Conservation (phyloP, 2,888 invertebrate species). For the Tillus elongatus region DNA sequence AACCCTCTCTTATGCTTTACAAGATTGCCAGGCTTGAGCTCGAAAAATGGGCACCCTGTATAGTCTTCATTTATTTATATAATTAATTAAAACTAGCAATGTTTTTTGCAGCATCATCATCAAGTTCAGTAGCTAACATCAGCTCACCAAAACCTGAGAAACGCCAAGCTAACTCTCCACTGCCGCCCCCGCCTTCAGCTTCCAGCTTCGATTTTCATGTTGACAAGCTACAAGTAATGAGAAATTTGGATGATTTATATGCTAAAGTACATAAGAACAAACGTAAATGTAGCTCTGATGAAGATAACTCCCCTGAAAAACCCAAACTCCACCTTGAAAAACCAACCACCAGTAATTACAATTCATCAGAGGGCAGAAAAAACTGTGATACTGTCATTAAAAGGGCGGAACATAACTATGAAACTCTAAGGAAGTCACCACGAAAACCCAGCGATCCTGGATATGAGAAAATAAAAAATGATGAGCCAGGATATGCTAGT, state of each 20-base stretch:
- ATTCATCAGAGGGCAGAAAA: background rate
- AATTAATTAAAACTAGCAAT: too few species aligned
- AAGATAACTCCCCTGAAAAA: slow-evolving; percentile 18
- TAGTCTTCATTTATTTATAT: too few species aligned
- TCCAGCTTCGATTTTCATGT: slow-evolving; percentile 38
- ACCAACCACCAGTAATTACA: slow-evolving; percentile 5
- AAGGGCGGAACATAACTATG: slow-evolving; percentile 48
- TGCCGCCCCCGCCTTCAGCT: slow-evolving; percentile 64
- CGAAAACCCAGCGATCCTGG: slow-evolving; percentile 30
- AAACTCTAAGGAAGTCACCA: slow-evolving; percentile 48
- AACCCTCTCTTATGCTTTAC: too few species aligned
- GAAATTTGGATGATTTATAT: slow-evolving; percentile 81
- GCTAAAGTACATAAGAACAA: slow-evolving; percentile 73
- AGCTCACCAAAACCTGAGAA: slow-evolving; percentile 85
- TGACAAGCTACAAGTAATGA: slow-evolving; percentile 33
- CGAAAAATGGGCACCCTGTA: too few species aligned
- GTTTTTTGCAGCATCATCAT: slow-evolving; percentile 53
- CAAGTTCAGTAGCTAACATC: slow-evolving; percentile 50
- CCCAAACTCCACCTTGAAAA: slow-evolving; percentile 5
- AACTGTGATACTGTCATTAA: slow-evolving; percentile 2
- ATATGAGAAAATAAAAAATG: slow-evolving; percentile 31
- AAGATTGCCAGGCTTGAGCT: too few species aligned
- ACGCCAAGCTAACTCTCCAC: slow-evolving; percentile 79
- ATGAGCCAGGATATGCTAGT: slow-evolving; percentile 35
- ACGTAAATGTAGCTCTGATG: slow-evolving; percentile 24